These are phyloP conservation scores for Bubo blakistoni DNA, from an alignment of 2,113 vertebrate species.

Conservation along the genomic window DNA sequence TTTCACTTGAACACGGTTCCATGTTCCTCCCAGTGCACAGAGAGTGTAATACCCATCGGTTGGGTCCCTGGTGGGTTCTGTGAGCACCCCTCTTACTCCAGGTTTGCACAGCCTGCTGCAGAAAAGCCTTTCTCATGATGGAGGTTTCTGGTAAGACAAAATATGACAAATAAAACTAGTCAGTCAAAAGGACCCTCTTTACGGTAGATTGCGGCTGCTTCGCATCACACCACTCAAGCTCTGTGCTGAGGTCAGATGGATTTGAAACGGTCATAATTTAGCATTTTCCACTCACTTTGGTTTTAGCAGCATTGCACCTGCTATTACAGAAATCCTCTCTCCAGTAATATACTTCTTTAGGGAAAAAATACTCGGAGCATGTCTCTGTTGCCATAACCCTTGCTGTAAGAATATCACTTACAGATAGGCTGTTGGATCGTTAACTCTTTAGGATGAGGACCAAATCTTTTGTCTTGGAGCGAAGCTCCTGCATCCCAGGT, in stretches of 20 bases:
- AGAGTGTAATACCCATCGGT: fast-evolving
- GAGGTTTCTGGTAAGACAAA: not conserved
- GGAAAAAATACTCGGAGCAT: not conserved
- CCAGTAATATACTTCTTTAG: not conserved
- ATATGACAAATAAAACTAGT: not conserved
- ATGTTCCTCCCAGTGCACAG: not conserved
- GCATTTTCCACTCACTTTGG: not conserved
- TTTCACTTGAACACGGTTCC: not conserved
- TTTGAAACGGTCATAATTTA: not conserved
- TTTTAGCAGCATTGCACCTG: not conserved
- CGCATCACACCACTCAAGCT: not conserved
- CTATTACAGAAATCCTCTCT: not conserved
- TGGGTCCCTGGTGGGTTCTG: not conserved
- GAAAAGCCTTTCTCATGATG: not conserved
- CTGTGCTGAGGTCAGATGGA: not conserved
- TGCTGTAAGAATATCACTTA: not conserved
- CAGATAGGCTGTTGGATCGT: fast-evolving
- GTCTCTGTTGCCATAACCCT: too few relatives aligned
- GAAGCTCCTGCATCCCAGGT: not conserved
- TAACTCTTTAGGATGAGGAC: not conserved
- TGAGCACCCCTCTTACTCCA: not conserved
- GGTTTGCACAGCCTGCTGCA: not conserved
- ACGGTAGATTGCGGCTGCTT: not conserved
- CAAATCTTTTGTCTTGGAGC: not conserved
- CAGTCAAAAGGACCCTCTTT: not conserved